Conservation (phyloP, 2,888 invertebrate genomes). For the Lysandra bellargus region DNA sequence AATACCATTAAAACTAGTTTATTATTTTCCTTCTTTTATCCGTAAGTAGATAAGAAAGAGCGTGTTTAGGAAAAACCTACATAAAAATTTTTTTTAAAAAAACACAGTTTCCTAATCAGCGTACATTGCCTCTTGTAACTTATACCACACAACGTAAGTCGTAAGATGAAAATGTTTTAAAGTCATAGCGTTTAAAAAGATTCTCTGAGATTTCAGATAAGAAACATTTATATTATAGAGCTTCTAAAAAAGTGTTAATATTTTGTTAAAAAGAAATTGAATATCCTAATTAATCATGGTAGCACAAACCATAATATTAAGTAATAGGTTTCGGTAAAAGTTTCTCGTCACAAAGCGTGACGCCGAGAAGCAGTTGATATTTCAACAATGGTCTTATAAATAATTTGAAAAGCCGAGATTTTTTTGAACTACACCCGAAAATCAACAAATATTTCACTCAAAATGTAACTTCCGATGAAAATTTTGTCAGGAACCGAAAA, state of each 20-base stretch:
- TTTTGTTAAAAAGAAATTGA: not conserved
- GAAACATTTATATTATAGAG: not conserved
- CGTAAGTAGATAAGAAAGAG: no score
- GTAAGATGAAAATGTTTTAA: slow-evolving; percentile 22
- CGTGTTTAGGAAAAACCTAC: not conserved
- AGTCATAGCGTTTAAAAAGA: slow-evolving; percentile 23
- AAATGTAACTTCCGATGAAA: not conserved
- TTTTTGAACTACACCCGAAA: not conserved
- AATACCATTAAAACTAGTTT: no score
- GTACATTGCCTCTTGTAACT: not conserved
- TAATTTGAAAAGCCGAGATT: not conserved
- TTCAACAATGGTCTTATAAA: not conserved
- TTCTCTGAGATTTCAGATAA: slow-evolving; percentile 5
- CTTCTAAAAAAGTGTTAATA: not conserved
- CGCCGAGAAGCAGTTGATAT: not conserved
- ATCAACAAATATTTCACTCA: slow-evolving; percentile 20
- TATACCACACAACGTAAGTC: slow-evolving; percentile 14
- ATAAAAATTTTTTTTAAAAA: no score
- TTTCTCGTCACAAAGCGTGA: not conserved
- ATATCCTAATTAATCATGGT: no score
- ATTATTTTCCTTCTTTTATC: no score
- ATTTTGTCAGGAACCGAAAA: slow-evolving; percentile 1
- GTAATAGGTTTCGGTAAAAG: not conserved
- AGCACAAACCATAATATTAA: not conserved
- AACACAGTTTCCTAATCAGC: not conserved